phyloP scores from a whole-genome alignment of 2,888 invertebrate genomes.

The Chelonus formosanus region DNA sequence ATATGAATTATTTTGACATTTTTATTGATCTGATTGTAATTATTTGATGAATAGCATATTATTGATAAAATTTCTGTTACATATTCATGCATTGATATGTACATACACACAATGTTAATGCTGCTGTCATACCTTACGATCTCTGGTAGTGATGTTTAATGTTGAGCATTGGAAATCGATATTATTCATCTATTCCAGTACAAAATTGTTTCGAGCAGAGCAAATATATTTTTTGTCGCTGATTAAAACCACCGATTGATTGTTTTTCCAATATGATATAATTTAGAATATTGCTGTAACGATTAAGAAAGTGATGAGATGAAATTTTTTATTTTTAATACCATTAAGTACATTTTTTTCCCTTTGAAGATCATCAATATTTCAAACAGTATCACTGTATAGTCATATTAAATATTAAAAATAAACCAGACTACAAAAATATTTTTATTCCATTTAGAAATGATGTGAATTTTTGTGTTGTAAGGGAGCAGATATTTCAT shows the following conservation, averaged over 20 bases:
- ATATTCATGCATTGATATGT: constrained; percentile 23
- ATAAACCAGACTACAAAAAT: too few relatives aligned
- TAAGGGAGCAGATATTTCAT: too few relatives aligned
- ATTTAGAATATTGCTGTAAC: not conserved
- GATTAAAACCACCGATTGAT: constrained; percentile 27
- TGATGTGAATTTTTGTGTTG: too few relatives aligned
- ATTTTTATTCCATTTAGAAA: too few relatives aligned
- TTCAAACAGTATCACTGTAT: too few relatives aligned
- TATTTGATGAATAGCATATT: too few relatives aligned
- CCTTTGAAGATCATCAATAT: too few relatives aligned
- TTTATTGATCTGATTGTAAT: not conserved
- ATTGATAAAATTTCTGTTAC: constrained; percentile 19
- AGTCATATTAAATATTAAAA: too few relatives aligned
- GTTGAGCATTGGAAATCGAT: constrained; percentile 32
- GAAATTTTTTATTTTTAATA: too few relatives aligned
- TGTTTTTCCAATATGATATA: constrained; percentile 22
- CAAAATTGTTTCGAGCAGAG: constrained; percentile 25
- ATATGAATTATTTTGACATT: not conserved
- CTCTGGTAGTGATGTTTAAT: constrained; percentile 10
- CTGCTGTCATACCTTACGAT: constrained; percentile 23
- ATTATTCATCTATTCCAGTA: constrained; percentile 30
- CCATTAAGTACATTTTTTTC: too few relatives aligned
- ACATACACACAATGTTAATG: constrained; percentile 12
- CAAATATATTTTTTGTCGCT: constrained; percentile 25
- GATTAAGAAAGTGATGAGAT: too few relatives aligned